phyloP scores from a whole-genome alignment of 64 coral and sea anemone species.

The Stylophora pistillata region DNA sequence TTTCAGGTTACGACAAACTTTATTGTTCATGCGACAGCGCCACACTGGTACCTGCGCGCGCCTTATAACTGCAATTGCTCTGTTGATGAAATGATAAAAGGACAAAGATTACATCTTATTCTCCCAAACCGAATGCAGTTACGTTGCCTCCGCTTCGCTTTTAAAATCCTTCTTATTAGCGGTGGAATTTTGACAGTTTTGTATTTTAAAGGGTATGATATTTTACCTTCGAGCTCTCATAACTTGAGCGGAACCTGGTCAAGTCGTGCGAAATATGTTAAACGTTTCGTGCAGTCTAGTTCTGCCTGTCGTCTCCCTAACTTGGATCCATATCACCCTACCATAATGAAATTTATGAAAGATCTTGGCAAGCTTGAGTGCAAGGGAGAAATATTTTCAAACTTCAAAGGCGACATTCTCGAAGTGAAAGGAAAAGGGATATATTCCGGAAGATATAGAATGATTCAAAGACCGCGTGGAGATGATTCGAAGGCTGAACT shows the following conservation, averaged over 20 bases:
- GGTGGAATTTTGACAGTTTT: neutral
- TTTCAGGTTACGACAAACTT: no score
- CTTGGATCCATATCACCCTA: slow-evolving; percentile 36
- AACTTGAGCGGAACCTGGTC: neutral
- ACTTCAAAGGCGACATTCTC: neutral
- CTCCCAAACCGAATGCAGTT: no score
- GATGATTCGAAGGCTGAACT: slow-evolving; percentile 10
- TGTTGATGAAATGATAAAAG: no score
- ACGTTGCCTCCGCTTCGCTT: no score
- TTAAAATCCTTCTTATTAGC: no score
- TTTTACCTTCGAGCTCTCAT: neutral
- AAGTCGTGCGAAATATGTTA: neutral
- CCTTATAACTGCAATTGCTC: no score
- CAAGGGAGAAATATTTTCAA: neutral
- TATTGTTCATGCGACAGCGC: no score
- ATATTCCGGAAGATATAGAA: neutral
- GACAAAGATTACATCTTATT: no score
- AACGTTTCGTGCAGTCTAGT: neutral
- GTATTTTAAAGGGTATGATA: neutral
- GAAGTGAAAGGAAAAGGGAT: neutral
- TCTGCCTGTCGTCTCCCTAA: slow-evolving; percentile 13
- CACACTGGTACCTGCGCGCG: no score
- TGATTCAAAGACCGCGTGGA: neutral
- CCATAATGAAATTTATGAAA: neutral
- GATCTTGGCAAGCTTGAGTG: slow-evolving; percentile 3